These are phyloP conservation scores for Rhinogobius similis DNA, from an alignment of 2,113 vertebrate genomes.

Conservation along the genomic window DNA sequence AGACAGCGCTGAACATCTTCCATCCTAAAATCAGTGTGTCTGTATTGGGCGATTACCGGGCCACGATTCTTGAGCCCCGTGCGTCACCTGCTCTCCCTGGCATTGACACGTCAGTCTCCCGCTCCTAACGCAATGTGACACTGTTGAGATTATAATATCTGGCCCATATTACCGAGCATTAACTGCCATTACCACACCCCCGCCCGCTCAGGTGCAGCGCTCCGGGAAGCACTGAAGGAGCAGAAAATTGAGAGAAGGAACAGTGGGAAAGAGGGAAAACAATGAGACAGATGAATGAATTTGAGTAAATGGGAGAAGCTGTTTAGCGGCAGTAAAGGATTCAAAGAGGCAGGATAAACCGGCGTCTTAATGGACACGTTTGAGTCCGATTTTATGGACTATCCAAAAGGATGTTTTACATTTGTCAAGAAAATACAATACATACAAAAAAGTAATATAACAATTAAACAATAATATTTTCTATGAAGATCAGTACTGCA, in stretches of 20 bases:
- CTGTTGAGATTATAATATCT: conserved; percentile 86
- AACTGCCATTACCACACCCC: conserved; percentile 73
- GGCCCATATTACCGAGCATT: conserved; percentile 81
- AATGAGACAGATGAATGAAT: conserved; percentile 57
- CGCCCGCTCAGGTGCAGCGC: conserved; percentile 76
- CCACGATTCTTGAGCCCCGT: conserved; percentile 70
- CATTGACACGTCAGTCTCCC: conserved; percentile 84
- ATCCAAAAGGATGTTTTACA: conserved; percentile 49
- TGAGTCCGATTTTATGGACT: conserved; percentile 58
- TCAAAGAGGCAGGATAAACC: conserved; percentile 48
- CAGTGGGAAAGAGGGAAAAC: conserved; percentile 44
- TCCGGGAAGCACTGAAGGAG: conserved; percentile 46
- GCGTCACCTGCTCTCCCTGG: conserved; percentile 74
- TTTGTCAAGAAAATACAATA: background rate
- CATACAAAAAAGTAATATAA: background rate
- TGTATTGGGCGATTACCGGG: conserved; percentile 77
- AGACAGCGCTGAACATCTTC: conserved; percentile 52
- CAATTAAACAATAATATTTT: background rate
- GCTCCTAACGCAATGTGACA: conserved; percentile 82
- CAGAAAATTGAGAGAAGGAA: conserved; percentile 66
- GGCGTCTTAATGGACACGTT: conserved; percentile 39
- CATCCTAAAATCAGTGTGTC: conserved; percentile 73
- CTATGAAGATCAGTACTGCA: background rate
- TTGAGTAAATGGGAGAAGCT: conserved; percentile 61
- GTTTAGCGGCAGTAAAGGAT: conserved; percentile 50